Evolutionary conservation across 2,113 vertebrate genomes (phyloP), one percentile per base, ranked within the genome.

Genomic region (Syngnathus typhle): DNA sequence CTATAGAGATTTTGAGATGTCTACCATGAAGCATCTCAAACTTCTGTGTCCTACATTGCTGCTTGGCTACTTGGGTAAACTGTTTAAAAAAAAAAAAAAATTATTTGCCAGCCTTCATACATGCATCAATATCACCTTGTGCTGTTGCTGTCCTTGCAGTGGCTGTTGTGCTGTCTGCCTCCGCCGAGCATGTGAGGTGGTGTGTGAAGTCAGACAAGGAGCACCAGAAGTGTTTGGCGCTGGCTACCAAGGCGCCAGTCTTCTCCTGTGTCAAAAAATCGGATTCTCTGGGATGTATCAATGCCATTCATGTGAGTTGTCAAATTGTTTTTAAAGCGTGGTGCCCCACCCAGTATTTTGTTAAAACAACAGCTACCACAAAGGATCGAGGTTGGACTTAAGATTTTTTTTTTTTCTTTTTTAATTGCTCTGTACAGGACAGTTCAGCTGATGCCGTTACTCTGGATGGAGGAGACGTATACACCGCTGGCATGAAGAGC

Each of bases 381-480:
- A 32, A 56, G 23, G 12, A 15, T 54, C 9, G 4, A 5, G 13
- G 6, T 32, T 13, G 6, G 51, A 54, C 9, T 23, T 8, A 11
- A 41, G 41, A 13, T 6, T 55, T 55, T 27, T 12, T 55, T 27
- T 23, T 16, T 32, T 36, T 36, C 1, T 5, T 15, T 12, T 5
- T 15, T 12, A 10, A 23, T 12, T 32, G 27, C 1, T 56, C 23
- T 15, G 39, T 13, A 59, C 71, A 98, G 96, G 74, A 66, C 2
- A 75, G 70, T 0, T 80, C 89, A 21, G 93, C 92, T 19, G 95
- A 99, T 78, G 93, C 92, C 27, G 86, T 94, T 21, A 93, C 91
- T 32, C 58, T 95, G 72, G 95, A 96, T 5, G 94, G 91, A 13
- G 93, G 94, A 1, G 91, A 93, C 5, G 49, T 98, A 66, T 94